Percentiles rank a stretch among this genome's conserved stretches.
Conservation (phyloP, 2,888 invertebrate genomes). For the Hypselothyrea guttata region DNA sequence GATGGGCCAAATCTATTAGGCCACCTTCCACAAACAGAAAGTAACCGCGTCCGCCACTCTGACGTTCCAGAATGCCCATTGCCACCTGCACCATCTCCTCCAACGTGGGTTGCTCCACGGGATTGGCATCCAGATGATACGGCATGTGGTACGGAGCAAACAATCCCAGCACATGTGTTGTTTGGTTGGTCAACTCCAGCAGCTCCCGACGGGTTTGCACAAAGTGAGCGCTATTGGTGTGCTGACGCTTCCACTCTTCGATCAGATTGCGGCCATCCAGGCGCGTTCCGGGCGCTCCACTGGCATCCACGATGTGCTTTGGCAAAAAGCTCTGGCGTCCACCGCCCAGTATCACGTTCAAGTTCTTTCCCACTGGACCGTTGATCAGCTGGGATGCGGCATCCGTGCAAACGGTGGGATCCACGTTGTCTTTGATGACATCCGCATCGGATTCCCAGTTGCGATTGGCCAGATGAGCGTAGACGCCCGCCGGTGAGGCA, state of each 20-base stretch:
- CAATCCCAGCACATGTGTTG: conserved; percentile 88
- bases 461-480: conserved; percentile 88
- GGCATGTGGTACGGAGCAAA: conserved; percentile 87
- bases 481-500: conserved; percentile 89
- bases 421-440: conserved; percentile 82
- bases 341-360: conserved; percentile 91
- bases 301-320: conserved; percentile 83
- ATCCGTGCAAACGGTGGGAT: conserved; percentile 85
- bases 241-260: conserved; percentile 85
- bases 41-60: conserved; percentile 85
- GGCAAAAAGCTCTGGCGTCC: conserved; percentile 88
- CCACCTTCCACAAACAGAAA: conserved; percentile 90
- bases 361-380: conserved; percentile 86
- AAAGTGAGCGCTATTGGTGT: conserved; percentile 82
- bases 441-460: conserved; percentile 89
- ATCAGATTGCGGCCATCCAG: conserved; percentile 87
- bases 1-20: conserved; percentile 91
- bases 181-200: conserved; percentile 82
- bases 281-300: conserved; percentile 83
- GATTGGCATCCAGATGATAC: conserved; percentile 87
- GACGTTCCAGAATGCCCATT: conserved; percentile 86
- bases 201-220: conserved; percentile 87
- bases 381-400: conserved; percentile 88
- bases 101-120: conserved; percentile 85
- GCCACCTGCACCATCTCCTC: conserved; percentile 90